Evolutionary conservation across 2,797 vertebrate species (phyloP), one percentile per base, ranked within the genome.

Genomic region (Chaenodraco wilsoni): DNA sequence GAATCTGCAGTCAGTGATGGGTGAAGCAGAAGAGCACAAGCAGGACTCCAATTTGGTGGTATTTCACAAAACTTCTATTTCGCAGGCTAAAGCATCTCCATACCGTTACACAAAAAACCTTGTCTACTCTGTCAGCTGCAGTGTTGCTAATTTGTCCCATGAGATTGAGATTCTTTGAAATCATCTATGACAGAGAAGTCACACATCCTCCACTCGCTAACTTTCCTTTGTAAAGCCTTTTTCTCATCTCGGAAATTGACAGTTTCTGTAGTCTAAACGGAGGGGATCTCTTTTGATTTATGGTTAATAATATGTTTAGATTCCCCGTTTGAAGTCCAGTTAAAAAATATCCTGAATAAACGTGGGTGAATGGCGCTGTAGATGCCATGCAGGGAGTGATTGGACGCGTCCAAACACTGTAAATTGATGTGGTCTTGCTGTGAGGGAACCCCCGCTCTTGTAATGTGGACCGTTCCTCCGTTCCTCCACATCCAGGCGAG

Each of bases 401-500:
- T 12, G 17, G 58, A 46, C 59, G 33, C 72, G 5, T 27, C 3
- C 33, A 54, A 51, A 59, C 59, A 1, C 0, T 0, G 0, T 4
- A 52, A 58, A 37, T 2, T 0, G 19, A 6, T 1, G 0, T 0
- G 9, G 0, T 19, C n/a, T 5, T 1, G 16, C 48, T 16, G 17
- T 0, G n/a, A 37, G 16, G 59, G 41, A 84, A 69, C 87, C 87
- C 83, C 89, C 65, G 69, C 78, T 75, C 68, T 31, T 45, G 55
- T 15, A 49, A 6, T 15, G 74, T 94, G 94, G 93, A 92, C 79
- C 87, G 85, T 77, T 92, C 90, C 87, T 89, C 90, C 82, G 74
- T 51, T 83, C 84, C 86, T 89, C 82, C 78, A 79, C 87, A 79
- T 84, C 63, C 87, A 75, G 65, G 69, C 76, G 72, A 72, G 75